Evolutionary conservation across 2,113 vertebrate species (phyloP).

Genomic region (Catagonus wagneri): DNA sequence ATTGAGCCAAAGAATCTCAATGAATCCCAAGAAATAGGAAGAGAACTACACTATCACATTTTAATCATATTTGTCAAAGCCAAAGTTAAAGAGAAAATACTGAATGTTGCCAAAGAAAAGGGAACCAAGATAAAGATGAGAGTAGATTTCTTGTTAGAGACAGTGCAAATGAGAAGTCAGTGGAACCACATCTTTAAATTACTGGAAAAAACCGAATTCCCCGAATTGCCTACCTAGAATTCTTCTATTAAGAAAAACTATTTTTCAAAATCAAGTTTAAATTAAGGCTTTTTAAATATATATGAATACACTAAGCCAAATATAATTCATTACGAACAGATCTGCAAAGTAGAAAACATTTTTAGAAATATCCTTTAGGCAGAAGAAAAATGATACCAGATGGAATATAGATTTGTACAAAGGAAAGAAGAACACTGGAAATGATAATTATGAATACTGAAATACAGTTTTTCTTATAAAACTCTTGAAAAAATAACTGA

Average conservation of each 20-base stretch:
- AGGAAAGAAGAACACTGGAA: neutral
- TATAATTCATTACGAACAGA: constrained; percentile 26
- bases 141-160: neutral
- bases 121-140: neutral
- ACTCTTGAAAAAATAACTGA: neutral
- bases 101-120: neutral
- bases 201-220: no score
- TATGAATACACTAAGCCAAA: neutral
- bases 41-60: neutral
- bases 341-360: neutral
- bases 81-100: neutral
- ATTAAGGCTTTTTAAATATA: neutral
- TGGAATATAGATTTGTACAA: neutral
- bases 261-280: neutral
- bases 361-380: neutral
- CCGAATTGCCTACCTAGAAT: neutral
- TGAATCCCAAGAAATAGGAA: neutral
- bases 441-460: neutral
- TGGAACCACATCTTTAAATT: neutral
- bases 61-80: neutral
- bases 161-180: neutral
- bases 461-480: neutral
- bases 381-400: neutral
- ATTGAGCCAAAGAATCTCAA: neutral
- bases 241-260: neutral